Evolutionary conservation across 2,888 invertebrate genomes (phyloP).

Genomic region (Thymelicus sylvestris): DNA sequence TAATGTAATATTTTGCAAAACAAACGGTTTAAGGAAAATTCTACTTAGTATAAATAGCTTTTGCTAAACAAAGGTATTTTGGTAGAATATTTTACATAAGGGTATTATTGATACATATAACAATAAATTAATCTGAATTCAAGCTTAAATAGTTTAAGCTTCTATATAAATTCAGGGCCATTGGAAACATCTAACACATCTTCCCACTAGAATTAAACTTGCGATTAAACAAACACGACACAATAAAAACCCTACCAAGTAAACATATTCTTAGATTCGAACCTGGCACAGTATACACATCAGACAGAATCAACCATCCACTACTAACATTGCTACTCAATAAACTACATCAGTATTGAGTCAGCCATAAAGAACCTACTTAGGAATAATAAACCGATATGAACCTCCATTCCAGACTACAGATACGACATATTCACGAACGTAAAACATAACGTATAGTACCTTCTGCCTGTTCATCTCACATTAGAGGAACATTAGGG

Average conservation of each 20-base stretch:
- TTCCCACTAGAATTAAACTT: too few relatives aligned
- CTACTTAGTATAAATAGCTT: background rate
- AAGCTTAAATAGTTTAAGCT: too few relatives aligned
- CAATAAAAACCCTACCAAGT: too few relatives aligned
- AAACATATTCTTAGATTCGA: too few relatives aligned
- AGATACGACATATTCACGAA: slow-evolving; percentile 17
- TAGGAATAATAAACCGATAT: slow-evolving; percentile 29
- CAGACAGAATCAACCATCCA: background rate
- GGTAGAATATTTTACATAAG: too few relatives aligned
- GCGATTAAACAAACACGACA: too few relatives aligned
- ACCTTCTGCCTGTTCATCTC: slow-evolving; percentile 42
- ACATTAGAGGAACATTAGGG: slow-evolving; percentile 64
- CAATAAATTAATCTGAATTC: too few relatives aligned
- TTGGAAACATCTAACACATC: too few relatives aligned
- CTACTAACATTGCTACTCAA: background rate
- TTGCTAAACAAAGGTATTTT: background rate
- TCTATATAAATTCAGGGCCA: too few relatives aligned
- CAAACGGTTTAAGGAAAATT: background rate
- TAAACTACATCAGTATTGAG: slow-evolving; percentile 6
- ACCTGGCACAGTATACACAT: too few relatives aligned
- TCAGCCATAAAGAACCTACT: slow-evolving; percentile 11
- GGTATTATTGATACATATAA: too few relatives aligned
- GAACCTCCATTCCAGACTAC: slow-evolving; percentile 23
- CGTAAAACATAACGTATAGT: slow-evolving; percentile 36
- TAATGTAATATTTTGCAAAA: slow-evolving; percentile 4